phyloP scores from a whole-genome alignment of 53 echinoderm and acorn worm genomes.

The Paracentrotus lividus region DNA sequence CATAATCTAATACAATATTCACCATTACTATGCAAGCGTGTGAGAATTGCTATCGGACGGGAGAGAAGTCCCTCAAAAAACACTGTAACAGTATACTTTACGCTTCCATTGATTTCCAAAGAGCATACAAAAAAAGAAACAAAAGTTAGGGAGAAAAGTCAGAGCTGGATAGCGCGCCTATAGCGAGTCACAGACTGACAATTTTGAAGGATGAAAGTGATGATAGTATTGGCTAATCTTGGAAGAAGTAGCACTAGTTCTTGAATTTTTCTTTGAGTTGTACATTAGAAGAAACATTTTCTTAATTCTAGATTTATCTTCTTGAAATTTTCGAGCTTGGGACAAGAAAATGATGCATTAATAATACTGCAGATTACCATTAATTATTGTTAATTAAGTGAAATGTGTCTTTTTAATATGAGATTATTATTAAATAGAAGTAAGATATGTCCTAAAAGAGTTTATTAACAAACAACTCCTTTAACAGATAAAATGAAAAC shows the following conservation, averaged over 20 bases:
- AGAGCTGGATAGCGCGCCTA: background rate
- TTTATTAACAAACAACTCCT: too few species aligned
- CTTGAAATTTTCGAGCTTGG: too few species aligned
- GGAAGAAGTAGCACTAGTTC: background rate
- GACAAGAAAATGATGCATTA: too few species aligned
- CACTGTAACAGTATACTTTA: slow-evolving; percentile 53
- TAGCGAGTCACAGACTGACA: background rate
- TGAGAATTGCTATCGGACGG: slow-evolving; percentile 12
- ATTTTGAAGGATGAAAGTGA: background rate
- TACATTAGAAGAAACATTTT: too few species aligned
- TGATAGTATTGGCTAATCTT: background rate
- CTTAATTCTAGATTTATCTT: too few species aligned
- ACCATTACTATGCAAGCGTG: slow-evolving; percentile 3
- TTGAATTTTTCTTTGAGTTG: too few species aligned
- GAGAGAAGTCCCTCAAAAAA: slow-evolving; percentile 35
- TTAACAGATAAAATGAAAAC: too few species aligned
- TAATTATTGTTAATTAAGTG: too few species aligned
- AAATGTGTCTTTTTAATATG: too few species aligned
- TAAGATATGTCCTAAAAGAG: too few species aligned
- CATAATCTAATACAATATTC: slow-evolving; percentile 61
- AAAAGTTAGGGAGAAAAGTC: background rate
- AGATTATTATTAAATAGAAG: too few species aligned
- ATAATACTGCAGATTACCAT: too few species aligned
- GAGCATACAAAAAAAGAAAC: background rate
- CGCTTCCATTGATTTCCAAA: slow-evolving; percentile 8